Evolutionary conservation across 37 sponge, comb jelly and placozoan genomes (phyloP), one percentile per base, ranked within the genome.

Genomic region (Cliona cf. orientalis): DNA sequence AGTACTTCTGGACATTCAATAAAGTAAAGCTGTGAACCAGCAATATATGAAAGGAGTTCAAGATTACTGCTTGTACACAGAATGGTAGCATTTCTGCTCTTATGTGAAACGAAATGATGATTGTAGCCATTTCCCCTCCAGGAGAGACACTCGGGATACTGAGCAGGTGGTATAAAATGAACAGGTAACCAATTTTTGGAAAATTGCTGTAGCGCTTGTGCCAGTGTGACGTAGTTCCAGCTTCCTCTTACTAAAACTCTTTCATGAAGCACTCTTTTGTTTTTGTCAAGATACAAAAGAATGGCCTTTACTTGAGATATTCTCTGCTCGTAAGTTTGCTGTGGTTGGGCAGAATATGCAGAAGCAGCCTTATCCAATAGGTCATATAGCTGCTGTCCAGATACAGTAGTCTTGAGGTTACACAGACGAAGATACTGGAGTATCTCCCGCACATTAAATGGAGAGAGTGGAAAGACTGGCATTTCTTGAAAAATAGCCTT

Each of bases 21-120:
- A 41, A 87, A 56, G 59, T 60, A 69, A 46, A 74, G 56, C 63
- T 87, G 81, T 56, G 88, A 87, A 25, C 88, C 88, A 35, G 65
- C 56, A 35, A 72, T 34, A 37, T 43, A 37, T 31, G 82, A 17
- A 41, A 68, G 1, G 45, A n/a, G 22, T 23, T 23, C 14, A 33
- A 32, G 55, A 36, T 44, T 69, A 19, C 42, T 29, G 19, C 34
- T 66, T 14, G 43, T 3, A 28, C 26, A 46, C 23, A 69, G 43
- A 2, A 80, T 17, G n/a, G n/a, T 4, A 44, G 44, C 59, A 35
- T 70, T 37, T n/a, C 25, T 31, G 17, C 26, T 41, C n/a, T 32
- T 68, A 0, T 58, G 31, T 1, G 85, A 70, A 22, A 69, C 46
- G 25, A 85, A 77, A 69, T 85, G 78, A 31, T 70, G 77, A 0